These are phyloP conservation scores for Chaenogobius annularis DNA, from an alignment of 2,113 vertebrate species.

Conservation along the genomic window DNA sequence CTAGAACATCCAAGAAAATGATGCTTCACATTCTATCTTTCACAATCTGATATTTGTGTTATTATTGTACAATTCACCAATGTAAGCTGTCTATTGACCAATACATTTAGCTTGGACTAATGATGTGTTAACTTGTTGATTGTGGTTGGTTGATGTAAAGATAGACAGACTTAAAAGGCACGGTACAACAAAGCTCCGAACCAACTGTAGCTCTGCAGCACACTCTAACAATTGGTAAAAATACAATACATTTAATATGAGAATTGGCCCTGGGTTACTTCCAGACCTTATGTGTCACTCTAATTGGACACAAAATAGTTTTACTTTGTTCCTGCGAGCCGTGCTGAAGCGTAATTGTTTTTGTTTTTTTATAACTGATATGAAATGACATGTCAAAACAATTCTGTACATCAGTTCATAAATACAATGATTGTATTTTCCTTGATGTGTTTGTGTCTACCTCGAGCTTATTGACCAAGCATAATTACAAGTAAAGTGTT, in stretches of 20 bases:
- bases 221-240: slow-evolving; percentile 16
- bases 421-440: not conserved
- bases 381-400: slow-evolving; percentile 34
- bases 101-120: slow-evolving; percentile 27
- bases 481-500: slow-evolving; percentile 50
- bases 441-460: slow-evolving; percentile 27
- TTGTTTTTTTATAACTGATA: slow-evolving; percentile 27
- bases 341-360: slow-evolving; percentile 65
- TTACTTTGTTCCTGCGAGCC: slow-evolving; percentile 42
- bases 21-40: too few relatives aligned
- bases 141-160: slow-evolving; percentile 17
- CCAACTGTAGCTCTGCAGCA: slow-evolving; percentile 53
- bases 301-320: slow-evolving; percentile 68
- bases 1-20: too few relatives aligned
- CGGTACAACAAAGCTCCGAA: slow-evolving; percentile 70
- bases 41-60: too few relatives aligned
- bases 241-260: too few relatives aligned
- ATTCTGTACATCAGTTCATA: slow-evolving; percentile 21
- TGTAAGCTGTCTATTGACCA: too few relatives aligned
- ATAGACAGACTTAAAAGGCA: slow-evolving; percentile 66
- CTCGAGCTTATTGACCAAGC: slow-evolving; percentile 24
- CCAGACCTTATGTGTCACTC: slow-evolving; percentile 65
- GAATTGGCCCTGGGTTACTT: not conserved
- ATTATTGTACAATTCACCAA: too few relatives aligned
- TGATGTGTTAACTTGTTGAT: slow-evolving; percentile 32